Evolutionary conservation across 2,113 vertebrate genomes (phyloP).

Genomic region (Alectura lathami): DNA sequence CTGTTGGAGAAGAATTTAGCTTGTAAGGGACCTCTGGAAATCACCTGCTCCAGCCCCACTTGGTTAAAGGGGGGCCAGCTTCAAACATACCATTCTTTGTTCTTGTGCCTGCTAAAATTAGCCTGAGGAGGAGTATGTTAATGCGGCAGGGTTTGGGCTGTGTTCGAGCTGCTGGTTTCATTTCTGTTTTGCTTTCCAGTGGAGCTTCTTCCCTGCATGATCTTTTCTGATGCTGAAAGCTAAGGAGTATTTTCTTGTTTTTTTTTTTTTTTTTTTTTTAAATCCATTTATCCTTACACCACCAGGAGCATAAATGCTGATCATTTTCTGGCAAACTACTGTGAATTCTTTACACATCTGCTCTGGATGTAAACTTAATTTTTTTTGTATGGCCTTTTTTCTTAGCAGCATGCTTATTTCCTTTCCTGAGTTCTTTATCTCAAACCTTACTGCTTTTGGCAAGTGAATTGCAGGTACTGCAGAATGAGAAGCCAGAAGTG

Average conservation of each 20-base stretch:
- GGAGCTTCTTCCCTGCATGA: neutral
- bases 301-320: neutral
- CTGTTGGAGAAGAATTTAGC: neutral
- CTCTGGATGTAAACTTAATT: neutral
- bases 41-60: neutral
- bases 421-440: neutral
- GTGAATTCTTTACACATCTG: neutral
- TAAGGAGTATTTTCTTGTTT: neutral
- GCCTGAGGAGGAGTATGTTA: conserved; percentile 64
- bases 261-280: neutral
- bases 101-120: conserved; percentile 55
- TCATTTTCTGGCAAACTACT: neutral
- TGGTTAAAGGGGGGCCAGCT: neutral
- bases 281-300: neutral
- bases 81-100: conserved; percentile 9
- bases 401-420: neutral
- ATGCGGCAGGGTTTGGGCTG: conserved; percentile 13
- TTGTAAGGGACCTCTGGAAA: neutral
- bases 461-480: neutral
- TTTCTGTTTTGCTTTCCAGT: conserved; percentile 36
- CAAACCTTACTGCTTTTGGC: neutral
- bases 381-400: neutral
- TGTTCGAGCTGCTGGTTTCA: conserved; percentile 12
- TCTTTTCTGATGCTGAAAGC: neutral
- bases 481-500: neutral